A percentile compares a stretch with the other conserved stretches of the same genome.
phyloP scores from a whole-genome alignment of 1,140 invertebrate genomes.

The Sarcophaga bullata region DNA sequence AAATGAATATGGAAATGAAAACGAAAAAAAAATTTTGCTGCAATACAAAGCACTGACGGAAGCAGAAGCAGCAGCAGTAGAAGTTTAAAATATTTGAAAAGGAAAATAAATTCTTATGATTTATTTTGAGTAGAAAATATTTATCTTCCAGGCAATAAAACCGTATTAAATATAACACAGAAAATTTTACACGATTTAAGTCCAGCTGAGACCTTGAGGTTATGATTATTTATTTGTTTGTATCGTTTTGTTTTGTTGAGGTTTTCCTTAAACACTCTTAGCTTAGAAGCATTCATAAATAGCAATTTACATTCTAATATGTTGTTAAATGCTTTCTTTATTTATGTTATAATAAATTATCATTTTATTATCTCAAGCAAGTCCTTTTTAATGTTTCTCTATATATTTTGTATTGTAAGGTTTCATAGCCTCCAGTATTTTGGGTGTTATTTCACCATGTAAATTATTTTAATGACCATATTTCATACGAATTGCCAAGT shows the following conservation, averaged over 20 bases:
- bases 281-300: background rate
- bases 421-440: too few species aligned
- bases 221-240: background rate
- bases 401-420: too few species aligned
- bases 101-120: background rate
- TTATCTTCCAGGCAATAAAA: background rate
- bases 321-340: background rate
- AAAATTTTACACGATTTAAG: conserved; percentile 3
- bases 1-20: background rate
- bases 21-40: background rate
- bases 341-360: background rate
- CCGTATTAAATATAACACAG: background rate
- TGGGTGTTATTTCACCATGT: too few species aligned
- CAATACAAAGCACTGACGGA: too few species aligned
- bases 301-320: background rate
- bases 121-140: background rate
- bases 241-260: background rate
- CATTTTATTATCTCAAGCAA: background rate
- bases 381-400: too few species aligned
- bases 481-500: too few species aligned
- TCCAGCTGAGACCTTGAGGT: background rate
- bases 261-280: too few species aligned
- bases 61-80: too few species aligned
- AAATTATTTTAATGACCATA: too few species aligned
- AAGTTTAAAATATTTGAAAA: background rate